phyloP scores from a whole-genome alignment of 1,140 invertebrate genomes.

The Belonocnema kinseyi region DNA sequence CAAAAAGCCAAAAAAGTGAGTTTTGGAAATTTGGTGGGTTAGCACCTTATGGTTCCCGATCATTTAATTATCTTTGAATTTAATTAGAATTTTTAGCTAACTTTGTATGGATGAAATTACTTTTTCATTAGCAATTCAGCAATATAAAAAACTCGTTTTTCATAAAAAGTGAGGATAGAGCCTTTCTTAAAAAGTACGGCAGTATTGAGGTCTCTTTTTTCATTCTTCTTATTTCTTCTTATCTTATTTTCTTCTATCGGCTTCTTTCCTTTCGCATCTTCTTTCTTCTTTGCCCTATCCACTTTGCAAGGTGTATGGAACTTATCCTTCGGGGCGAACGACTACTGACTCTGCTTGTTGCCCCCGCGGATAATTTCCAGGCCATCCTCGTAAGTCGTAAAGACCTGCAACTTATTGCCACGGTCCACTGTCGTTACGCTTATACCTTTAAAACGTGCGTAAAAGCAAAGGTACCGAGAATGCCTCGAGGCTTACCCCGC shows the following conservation, averaged over 20 bases:
- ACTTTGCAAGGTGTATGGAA: background rate
- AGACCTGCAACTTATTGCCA: constrained; percentile 13
- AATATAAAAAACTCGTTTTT: too few relatives aligned
- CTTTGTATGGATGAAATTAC: too few relatives aligned
- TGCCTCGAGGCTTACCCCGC: background rate
- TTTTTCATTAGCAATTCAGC: too few relatives aligned
- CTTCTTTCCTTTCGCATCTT: constrained; percentile 16
- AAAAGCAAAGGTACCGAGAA: constrained; percentile 16
- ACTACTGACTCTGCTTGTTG: background rate
- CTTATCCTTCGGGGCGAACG: background rate
- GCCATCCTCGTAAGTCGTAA: constrained; percentile 4
- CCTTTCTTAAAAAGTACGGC: too few relatives aligned
- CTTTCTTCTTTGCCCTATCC: background rate
- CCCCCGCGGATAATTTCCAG: constrained; percentile 6
- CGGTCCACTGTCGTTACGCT: constrained; percentile 4
- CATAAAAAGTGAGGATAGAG: too few relatives aligned
- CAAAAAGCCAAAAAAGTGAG: too few relatives aligned
- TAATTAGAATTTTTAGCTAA: too few relatives aligned
- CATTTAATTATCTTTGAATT: too few relatives aligned
- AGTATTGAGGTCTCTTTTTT: too few relatives aligned
- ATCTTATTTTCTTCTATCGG: background rate
- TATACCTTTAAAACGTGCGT: constrained; percentile 11
- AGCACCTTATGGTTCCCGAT: too few relatives aligned
- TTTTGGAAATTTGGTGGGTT: too few relatives aligned
- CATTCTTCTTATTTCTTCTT: background rate